Evolutionary conservation across 1,140 invertebrate genomes (phyloP).

Genomic region (Brachionus paranguensis): DNA sequence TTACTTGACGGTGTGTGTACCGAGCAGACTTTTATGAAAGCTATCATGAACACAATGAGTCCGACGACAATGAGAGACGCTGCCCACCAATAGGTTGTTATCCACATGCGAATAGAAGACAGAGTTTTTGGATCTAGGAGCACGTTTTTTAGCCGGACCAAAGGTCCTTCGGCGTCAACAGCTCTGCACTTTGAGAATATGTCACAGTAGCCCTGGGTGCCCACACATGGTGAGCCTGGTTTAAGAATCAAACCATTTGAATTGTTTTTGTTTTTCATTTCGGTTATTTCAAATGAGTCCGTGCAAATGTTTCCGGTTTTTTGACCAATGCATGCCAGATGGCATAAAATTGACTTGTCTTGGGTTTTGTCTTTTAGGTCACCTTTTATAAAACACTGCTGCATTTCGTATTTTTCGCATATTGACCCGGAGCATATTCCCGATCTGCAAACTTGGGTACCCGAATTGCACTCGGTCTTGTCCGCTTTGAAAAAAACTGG

Average conservation of each 20-base stretch:
- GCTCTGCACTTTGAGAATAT: conserved; percentile 93
- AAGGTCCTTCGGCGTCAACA: conserved; percentile 93
- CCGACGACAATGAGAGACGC: conserved; percentile 81
- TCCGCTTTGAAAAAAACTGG: conserved; percentile 67
- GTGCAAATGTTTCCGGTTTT: conserved; percentile 4
- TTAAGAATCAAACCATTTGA: conserved; percentile 6
- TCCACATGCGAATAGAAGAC: conserved; percentile 16
- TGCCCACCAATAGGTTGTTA: conserved; percentile 72
- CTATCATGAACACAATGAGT: conserved; percentile 88
- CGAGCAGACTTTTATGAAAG: conserved; percentile 98
- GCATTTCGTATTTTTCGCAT: conserved; percentile 84
- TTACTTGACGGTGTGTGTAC: conserved; percentile 96
- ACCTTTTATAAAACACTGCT: conserved; percentile 91
- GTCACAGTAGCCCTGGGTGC: conserved; percentile 91
- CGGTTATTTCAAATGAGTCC: conserved; percentile 29
- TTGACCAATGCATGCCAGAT: conserved; percentile 73
- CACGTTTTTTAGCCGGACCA: conserved; percentile 90
- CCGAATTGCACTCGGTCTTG: conserved; percentile 62
- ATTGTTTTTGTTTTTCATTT: conserved; percentile 2
- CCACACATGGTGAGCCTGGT: conserved; percentile 89
- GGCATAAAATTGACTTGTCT: conserved; percentile 74
- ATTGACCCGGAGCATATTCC: conserved; percentile 87
- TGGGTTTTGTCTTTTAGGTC: conserved; percentile 50
- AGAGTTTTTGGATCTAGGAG: conserved; percentile 86
- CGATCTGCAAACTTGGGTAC: conserved; percentile 67